A percentile compares a stretch with the other conserved stretches of the same genome.
These are phyloP conservation scores for Drosophila micromelanica DNA, from an alignment of 1,140 invertebrate genomes.

Conservation along the genomic window DNA sequence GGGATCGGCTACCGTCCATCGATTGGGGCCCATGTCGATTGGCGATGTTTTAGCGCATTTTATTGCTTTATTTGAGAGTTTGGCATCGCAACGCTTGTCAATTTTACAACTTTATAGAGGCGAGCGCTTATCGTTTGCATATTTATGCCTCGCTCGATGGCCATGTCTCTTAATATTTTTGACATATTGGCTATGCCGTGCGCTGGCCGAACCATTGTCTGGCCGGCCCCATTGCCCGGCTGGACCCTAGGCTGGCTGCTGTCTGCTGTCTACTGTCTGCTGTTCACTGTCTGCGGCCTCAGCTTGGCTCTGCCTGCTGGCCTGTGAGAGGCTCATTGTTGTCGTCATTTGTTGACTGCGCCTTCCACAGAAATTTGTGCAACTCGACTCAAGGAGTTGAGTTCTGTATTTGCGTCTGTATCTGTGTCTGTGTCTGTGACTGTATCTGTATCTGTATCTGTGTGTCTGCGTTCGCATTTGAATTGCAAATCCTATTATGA, in stretches of 20 bases:
- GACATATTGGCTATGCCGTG: constrained; percentile 76
- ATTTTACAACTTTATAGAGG: constrained; percentile 84
- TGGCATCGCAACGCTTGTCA: constrained; percentile 73
- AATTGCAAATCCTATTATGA: constrained; percentile 84
- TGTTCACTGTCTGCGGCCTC: constrained; percentile 23
- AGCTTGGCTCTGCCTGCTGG: neutral
- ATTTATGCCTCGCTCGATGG: constrained; percentile 70
- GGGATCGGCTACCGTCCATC: constrained; percentile 48
- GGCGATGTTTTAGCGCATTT: constrained; percentile 76
- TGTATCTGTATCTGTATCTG: constrained; percentile 27
- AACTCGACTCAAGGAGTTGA: constrained; percentile 56
- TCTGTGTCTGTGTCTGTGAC: constrained; percentile 4
- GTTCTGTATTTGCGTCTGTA: constrained; percentile 50
- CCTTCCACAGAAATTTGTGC: constrained; percentile 74
- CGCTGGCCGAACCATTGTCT: constrained; percentile 46
- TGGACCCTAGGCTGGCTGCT: constrained; percentile 42
- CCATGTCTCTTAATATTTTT: constrained; percentile 84
- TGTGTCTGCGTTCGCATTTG: constrained; percentile 76
- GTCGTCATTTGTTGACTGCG: constrained; percentile 58
- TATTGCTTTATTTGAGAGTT: constrained; percentile 80
- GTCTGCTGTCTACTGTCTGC: constrained; percentile 38
- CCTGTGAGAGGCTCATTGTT: constrained; percentile 49
- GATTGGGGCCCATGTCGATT: constrained; percentile 29
- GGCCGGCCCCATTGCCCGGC: constrained; percentile 30
- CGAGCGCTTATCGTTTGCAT: constrained; percentile 78